These are phyloP conservation scores for Danionella cerebrum DNA, from an alignment of 2,113 vertebrate species.

Conservation along the genomic window DNA sequence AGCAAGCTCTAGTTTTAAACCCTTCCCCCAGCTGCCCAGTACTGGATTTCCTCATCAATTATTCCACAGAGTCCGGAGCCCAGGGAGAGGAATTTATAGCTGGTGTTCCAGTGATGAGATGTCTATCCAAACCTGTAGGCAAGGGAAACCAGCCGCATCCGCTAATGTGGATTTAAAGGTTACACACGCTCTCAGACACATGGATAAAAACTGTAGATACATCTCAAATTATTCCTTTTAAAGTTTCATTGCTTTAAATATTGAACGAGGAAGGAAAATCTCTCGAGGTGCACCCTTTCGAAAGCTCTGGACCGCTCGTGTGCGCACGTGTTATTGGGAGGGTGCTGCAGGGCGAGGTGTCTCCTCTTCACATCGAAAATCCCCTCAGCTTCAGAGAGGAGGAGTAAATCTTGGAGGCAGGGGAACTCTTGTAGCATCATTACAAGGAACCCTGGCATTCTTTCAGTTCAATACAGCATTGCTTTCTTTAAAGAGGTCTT, in stretches of 20 bases:
- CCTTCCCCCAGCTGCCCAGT: constrained; percentile 8
- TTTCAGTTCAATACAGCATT: no score
- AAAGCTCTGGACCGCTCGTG: background rate
- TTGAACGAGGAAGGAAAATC: no score
- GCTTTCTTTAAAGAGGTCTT: no score
- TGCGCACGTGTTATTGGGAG: constrained; percentile 3
- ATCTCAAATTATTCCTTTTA: no score
- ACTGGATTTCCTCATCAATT: constrained; percentile 33
- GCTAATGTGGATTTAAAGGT: no score
- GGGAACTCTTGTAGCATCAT: background rate
- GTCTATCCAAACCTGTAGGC: no score
- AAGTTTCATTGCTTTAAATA: no score
- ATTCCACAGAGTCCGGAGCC: constrained; percentile 29
- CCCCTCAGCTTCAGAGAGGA: background rate
- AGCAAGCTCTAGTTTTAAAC: constrained; percentile 32
- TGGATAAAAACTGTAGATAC: no score
- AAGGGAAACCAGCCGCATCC: no score
- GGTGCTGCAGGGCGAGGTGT: background rate
- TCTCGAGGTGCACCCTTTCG: background rate
- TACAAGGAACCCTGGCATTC: no score
- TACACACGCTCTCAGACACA: no score
- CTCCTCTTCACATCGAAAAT: background rate
- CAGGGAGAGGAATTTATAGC: background rate
- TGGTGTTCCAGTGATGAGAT: background rate
- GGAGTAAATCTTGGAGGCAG: background rate